Evolutionary conservation across 2,888 invertebrate genomes (phyloP), one percentile per base, ranked within the genome.

Genomic region (Stenoptilia bipunctidactyla): DNA sequence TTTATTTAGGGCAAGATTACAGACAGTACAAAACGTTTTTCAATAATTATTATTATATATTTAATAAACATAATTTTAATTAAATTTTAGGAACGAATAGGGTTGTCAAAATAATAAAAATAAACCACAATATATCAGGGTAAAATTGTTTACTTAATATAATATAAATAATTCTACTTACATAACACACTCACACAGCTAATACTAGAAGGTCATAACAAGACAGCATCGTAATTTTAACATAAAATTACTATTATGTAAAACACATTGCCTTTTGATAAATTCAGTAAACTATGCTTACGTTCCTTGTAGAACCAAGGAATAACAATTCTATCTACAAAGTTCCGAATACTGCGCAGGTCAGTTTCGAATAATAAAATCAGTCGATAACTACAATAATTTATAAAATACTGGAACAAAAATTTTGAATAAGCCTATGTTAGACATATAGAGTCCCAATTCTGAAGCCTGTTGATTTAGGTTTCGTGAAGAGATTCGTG

Each of bases 231-330:
- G 59, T 56, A 53, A 61, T 58, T 50, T 60, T 56, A 56, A 60
- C 56, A 61, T 62, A 64, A 67, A 20, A 71, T 64, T 58, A 70
- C 65, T 57, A 51, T n/a, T 58, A 62, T 68, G 75, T 71, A 65
- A 70, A 75, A 62, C 58, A 58, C 48, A 45, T 51, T 56, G 52
- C 45, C 55, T 50, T 54, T 51, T 53, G 52, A 51, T 47, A 41
- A 48, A 47, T 48, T 42, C 55, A 59, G 48, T 53, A 56, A 57
- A 53, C 55, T 41, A 42, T 46, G 58, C 58, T 53, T 61, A 72
- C 65, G 55, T 65, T 72, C 80, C 82, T 80, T 80, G 80, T 80
- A 80, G 76, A 83, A 83, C 82, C 82, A 79, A 83, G 79, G 75
- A 74, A 73, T 77, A 71, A 71, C 70, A 72, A 70, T n/a, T 71